phyloP scores from a whole-genome alignment of 2,113 vertebrate species.

The Cyphomyrus plagiostoma region DNA sequence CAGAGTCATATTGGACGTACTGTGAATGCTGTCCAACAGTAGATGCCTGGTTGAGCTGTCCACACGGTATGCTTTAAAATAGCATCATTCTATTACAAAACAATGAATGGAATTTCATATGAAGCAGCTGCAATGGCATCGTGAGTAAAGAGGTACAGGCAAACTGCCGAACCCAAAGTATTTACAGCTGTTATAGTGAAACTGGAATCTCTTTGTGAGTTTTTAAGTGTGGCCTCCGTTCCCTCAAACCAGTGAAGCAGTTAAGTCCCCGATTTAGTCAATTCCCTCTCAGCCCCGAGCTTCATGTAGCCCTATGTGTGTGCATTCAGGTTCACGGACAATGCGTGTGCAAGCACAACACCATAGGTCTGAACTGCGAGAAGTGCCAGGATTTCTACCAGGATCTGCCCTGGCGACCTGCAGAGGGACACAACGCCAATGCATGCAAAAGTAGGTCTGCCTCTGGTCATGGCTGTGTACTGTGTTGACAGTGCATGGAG shows the following conservation, averaged over 20 bases:
- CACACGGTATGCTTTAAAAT: neutral
- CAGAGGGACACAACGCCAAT: constrained; percentile 88
- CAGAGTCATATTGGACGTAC: neutral
- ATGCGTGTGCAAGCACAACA: constrained; percentile 96
- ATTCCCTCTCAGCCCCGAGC: neutral
- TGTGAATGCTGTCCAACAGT: neutral
- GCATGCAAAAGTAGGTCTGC: constrained; percentile 84
- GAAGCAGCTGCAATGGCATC: neutral
- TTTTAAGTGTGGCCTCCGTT: neutral
- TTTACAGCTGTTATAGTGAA: neutral
- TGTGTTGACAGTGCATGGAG: neutral
- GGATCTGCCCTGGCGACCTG: constrained; percentile 88
- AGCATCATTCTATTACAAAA: neutral
- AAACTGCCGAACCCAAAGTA: neutral
- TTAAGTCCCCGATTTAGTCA: neutral
- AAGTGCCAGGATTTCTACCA: constrained; percentile 89
- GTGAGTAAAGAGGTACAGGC: neutral
- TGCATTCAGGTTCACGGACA: constrained; percentile 83
- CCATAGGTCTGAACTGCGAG: constrained; percentile 92
- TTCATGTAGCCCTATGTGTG: neutral
- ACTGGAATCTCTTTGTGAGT: neutral
- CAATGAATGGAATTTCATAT: neutral
- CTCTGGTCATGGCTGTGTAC: neutral
- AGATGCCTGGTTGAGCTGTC: neutral
- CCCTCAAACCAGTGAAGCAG: neutral